These are phyloP conservation scores for Callinectes sapidus DNA, from an alignment of 2,888 invertebrate genomes.

Conservation along the genomic window DNA sequence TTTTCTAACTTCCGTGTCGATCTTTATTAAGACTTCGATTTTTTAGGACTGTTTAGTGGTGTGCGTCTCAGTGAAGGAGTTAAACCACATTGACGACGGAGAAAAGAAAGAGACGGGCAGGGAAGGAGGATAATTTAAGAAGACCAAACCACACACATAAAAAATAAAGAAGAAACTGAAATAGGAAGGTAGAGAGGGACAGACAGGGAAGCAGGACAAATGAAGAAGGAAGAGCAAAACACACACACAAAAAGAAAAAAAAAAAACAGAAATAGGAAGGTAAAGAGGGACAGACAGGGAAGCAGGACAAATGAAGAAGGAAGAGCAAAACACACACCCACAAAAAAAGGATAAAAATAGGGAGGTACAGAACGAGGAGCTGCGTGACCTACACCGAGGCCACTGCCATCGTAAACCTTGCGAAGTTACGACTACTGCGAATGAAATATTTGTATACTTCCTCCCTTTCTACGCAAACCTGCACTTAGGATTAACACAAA, in stretches of 20 bases:
- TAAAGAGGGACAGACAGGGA: not conserved
- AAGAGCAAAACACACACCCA: not conserved
- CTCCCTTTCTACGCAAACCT: not conserved
- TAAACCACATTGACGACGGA: not conserved
- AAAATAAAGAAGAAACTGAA: not conserved
- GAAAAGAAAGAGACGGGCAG: not conserved
- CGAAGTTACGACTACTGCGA: not conserved
- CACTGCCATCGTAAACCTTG: constrained; percentile 24
- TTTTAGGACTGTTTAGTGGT: too few relatives aligned
- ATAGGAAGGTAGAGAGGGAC: not conserved
- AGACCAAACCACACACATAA: not conserved
- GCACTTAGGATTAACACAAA: constrained; percentile 22
- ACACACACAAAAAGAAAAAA: not conserved
- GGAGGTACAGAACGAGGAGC: not conserved
- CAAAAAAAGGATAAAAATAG: not conserved
- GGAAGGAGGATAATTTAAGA: not conserved
- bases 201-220: not conserved
- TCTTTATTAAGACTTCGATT: too few relatives aligned
- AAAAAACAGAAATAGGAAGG: not conserved
- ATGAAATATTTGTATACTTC: constrained; percentile 30
- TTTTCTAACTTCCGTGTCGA: too few relatives aligned
- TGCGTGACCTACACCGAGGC: constrained; percentile 21
- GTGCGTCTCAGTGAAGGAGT: too few relatives aligned
- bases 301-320: not conserved
- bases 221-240: not conserved